phyloP scores from a whole-genome alignment of 2,113 vertebrate species.

The Oceanodroma tethys region DNA sequence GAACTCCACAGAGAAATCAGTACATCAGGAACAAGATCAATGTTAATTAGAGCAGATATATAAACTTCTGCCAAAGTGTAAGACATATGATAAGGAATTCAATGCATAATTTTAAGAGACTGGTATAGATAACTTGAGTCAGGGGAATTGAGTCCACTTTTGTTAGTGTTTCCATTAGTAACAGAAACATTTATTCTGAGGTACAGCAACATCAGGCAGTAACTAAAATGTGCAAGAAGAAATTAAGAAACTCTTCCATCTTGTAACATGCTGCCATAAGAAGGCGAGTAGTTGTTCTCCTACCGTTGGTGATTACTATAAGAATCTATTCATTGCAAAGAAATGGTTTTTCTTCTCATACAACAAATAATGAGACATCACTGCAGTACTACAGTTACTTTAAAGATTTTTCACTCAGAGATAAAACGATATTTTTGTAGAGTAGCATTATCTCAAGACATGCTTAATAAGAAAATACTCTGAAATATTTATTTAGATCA shows the following conservation, averaged over 20 bases:
- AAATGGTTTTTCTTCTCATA: background rate
- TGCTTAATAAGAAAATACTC: background rate
- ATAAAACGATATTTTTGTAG: background rate
- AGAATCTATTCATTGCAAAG: background rate
- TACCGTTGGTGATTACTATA: background rate
- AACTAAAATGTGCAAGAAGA: background rate
- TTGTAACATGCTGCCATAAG: background rate
- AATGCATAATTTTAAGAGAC: slow-evolving; percentile 18
- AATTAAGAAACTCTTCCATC: background rate
- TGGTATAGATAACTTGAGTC: background rate
- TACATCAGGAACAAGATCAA: slow-evolving; percentile 13
- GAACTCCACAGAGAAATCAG: background rate
- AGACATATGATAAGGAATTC: background rate
- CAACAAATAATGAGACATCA: background rate
- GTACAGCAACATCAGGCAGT: background rate
- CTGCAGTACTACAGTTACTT: background rate
- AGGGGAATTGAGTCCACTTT: background rate
- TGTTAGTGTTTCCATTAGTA: background rate
- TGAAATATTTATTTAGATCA: background rate
- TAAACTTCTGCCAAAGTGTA: background rate
- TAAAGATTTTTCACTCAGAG: background rate
- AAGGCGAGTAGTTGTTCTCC: background rate
- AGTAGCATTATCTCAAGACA: background rate
- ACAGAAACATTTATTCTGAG: background rate
- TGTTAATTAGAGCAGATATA: slow-evolving; percentile 32